Evolutionary conservation across 2,797 vertebrate species (phyloP).

Genomic region (Xyrichtys novacula): DNA sequence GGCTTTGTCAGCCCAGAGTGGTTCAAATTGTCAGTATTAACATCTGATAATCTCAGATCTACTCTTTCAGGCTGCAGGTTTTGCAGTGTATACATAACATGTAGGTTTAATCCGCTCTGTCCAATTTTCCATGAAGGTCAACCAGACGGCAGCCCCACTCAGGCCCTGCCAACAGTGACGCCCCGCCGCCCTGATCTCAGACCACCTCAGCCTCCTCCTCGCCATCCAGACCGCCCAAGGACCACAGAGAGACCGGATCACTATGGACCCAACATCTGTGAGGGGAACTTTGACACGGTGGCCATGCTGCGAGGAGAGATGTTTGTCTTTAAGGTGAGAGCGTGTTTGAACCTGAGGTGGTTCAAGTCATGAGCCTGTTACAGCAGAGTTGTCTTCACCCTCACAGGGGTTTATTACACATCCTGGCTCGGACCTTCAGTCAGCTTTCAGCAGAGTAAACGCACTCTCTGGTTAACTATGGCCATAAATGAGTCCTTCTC

Average conservation of each 20-base stretch:
- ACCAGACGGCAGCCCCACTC: slow-evolving; percentile 86
- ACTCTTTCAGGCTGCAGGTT: no score
- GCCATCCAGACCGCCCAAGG: slow-evolving; percentile 86
- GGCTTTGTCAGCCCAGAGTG: no score
- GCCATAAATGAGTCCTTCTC: slow-evolving; percentile 42
- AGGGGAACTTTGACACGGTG: slow-evolving; percentile 95
- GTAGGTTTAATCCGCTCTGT: background rate
- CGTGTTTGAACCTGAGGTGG: background rate
- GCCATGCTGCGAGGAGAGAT: slow-evolving; percentile 96
- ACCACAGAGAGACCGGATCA: slow-evolving; percentile 91
- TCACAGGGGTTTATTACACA: slow-evolving; percentile 18
- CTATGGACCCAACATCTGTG: slow-evolving; percentile 94
- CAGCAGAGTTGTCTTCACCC: background rate
- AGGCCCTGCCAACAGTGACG: slow-evolving; percentile 89
- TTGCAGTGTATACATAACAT: background rate
- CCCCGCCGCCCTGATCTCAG: slow-evolving; percentile 89
- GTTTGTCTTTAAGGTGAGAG: slow-evolving; percentile 97
- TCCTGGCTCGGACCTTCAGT: slow-evolving; percentile 38
- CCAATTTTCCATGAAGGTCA: slow-evolving; percentile 80
- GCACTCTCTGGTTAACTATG: slow-evolving; percentile 35
- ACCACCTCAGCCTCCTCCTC: slow-evolving; percentile 84
- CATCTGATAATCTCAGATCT: no score
- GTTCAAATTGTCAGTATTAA: no score
- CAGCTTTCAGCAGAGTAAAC: slow-evolving; percentile 26
- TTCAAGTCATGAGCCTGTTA: slow-evolving; percentile 4